Base-by-base conservation (phyloP, 2,113 vertebrate genomes). In the Murina feae region DNA sequence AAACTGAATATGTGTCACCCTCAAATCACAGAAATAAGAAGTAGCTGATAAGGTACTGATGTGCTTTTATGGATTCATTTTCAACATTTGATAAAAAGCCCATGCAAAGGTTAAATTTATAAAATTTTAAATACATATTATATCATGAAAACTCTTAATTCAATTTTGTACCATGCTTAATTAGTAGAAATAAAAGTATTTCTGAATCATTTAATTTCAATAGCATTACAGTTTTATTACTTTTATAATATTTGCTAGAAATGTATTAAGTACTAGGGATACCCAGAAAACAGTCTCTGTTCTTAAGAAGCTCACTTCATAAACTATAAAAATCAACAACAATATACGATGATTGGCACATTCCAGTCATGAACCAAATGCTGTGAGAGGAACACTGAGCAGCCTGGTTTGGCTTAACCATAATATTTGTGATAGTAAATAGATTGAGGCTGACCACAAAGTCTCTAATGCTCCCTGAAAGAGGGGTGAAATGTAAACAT, bases 161-260 rank as follows among this genome's bases (percentile, higher is more conserved):
- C 6, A n/a, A 69, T 68, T 39, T n/a, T 86, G 2, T 44, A 78
- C 39, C 42, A 93, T 11, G 2, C 42, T 84, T 58, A 78, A 39
- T 44, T 72, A 82, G 53, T n/a, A 81, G 39, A 89, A 85, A 89
- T 60, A 66, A 88, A 92, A 55, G 39, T 32, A 53, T 28, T 72
- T 17, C 37, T 86, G 5, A 94, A 68, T 72, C 42, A 94, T 69
- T 91, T 88, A 47, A 80, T 83, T 89, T 91, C 55, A 60, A 44
- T 76, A 71, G 60, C 18, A 86, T 35, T 90, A 42, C 53, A 49
- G 35, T 65, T 92, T 63, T 42, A 63, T 74, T 60, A 32, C n/a
- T 58, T 66, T 23, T 17, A 42, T 71, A 42, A 79, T 72, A 44
- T 76, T 85, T 75, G 58, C 66, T 66, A 85, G 66, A 16, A 92